A percentile compares a stretch with the other conserved stretches of the same genome.
Evolutionary conservation across 2,888 invertebrate species (phyloP).

Genomic region (Ennomos quercinarius): DNA sequence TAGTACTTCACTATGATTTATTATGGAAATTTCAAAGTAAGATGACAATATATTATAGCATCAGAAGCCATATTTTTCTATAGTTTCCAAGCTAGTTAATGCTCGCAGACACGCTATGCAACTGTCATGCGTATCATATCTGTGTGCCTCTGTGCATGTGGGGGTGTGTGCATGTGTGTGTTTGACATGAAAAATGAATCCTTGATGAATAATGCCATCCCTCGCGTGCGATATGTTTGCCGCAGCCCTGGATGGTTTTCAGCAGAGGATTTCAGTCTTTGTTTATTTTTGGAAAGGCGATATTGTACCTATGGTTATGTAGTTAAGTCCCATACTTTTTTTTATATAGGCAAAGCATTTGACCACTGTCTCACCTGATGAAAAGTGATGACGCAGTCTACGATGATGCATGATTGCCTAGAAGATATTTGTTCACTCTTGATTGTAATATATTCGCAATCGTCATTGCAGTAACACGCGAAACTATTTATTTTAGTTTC

Average conservation of each 20-base stretch:
- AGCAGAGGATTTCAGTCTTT: not conserved
- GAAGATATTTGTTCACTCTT: too few relatives aligned
- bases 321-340: too few relatives aligned
- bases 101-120: conserved; percentile 7
- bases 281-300: not conserved
- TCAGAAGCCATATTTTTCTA: not conserved
- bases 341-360: too few relatives aligned
- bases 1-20: too few relatives aligned
- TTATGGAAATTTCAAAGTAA: too few relatives aligned
- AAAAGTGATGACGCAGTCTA: too few relatives aligned
- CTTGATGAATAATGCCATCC: conserved; percentile 18
- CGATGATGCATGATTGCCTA: too few relatives aligned
- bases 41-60: too few relatives aligned
- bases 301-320: not conserved
- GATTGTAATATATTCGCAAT: too few relatives aligned
- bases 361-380: too few relatives aligned
- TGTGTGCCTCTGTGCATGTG: not conserved
- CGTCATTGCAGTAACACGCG: too few relatives aligned
- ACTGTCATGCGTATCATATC: conserved; percentile 13
- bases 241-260: conserved; percentile 6
- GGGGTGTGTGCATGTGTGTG: not conserved
- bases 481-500: too few relatives aligned
- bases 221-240: conserved; percentile 10
- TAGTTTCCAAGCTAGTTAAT: not conserved
- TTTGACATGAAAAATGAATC: conserved; percentile 25